Conservation (phyloP, 1,140 invertebrate genomes). For the Thaumetopoea pityocampa region DNA sequence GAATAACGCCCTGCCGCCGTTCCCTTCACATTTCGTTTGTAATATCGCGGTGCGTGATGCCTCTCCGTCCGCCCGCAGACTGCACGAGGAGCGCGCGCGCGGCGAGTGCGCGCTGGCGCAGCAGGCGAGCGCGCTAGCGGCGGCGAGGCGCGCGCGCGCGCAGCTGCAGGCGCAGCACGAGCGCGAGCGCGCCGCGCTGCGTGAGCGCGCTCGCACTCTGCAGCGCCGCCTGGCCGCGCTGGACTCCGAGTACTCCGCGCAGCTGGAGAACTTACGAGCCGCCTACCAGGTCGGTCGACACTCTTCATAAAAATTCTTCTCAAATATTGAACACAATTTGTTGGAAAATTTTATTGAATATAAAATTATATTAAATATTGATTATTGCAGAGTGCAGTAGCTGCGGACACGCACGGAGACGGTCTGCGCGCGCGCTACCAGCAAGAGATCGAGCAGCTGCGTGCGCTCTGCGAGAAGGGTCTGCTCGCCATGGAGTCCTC, state of each 20-base stretch:
- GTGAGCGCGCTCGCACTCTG: slow-evolving; percentile 80
- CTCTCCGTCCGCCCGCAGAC: slow-evolving; percentile 10
- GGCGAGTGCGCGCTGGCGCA: slow-evolving; percentile 54
- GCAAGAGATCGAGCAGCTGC: slow-evolving; percentile 90
- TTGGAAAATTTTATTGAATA: too few relatives aligned
- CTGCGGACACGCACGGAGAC: slow-evolving; percentile 79
- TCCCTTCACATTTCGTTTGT: background rate
- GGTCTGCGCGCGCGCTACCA: slow-evolving; percentile 87
- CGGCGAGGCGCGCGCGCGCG: slow-evolving; percentile 53
- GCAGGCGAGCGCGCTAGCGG: slow-evolving; percentile 60
- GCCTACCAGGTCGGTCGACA: slow-evolving; percentile 78
- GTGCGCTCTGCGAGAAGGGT: slow-evolving; percentile 90
- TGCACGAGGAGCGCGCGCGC: slow-evolving; percentile 48
- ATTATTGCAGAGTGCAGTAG: slow-evolving; percentile 48
- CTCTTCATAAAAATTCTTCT: background rate
- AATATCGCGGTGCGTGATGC: background rate
- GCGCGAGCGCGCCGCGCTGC: slow-evolving; percentile 61
- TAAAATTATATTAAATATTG: background rate
- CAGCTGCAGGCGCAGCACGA: slow-evolving; percentile 63
- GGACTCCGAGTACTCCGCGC: slow-evolving; percentile 86
- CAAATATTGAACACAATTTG: too few relatives aligned
- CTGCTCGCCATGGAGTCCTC: slow-evolving; percentile 91
- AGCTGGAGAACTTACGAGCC: slow-evolving; percentile 83
- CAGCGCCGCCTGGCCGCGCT: slow-evolving; percentile 82
- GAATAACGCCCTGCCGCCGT: too few relatives aligned